A percentile compares a stretch with the other conserved stretches of the same genome.
These are phyloP conservation scores for Megalops atlanticus DNA, from an alignment of 2,113 vertebrate species.

Conservation along the genomic window DNA sequence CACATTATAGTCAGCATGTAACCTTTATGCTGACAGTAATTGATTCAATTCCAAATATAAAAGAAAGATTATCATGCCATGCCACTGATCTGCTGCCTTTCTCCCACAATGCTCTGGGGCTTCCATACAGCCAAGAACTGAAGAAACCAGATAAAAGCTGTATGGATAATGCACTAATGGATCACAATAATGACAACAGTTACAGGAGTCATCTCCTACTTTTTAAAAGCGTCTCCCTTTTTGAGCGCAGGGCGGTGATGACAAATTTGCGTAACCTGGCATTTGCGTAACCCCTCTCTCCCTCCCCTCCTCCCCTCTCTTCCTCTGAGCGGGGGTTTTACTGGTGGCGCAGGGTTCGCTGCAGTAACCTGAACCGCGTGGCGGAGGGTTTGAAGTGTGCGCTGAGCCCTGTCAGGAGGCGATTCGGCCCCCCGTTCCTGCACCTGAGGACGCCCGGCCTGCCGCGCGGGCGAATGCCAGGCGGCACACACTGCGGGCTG, in stretches of 20 bases:
- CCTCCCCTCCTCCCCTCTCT: slow-evolving; percentile 9
- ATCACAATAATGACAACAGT: not conserved
- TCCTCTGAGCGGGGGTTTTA: slow-evolving; percentile 50
- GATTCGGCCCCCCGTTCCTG: slow-evolving; percentile 65
- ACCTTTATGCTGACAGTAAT: no score
- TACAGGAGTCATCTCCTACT: no score
- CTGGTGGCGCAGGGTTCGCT: slow-evolving; percentile 62
- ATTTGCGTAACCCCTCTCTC: slow-evolving; percentile 14
- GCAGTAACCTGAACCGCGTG: slow-evolving; percentile 77
- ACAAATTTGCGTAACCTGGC: slow-evolving; percentile 37
- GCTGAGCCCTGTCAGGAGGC: slow-evolving; percentile 73
- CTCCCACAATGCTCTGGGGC: no score
- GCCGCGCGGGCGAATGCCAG: slow-evolving; percentile 65
- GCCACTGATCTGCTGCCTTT: not conserved
- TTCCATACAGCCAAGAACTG: no score
- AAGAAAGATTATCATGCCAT: not conserved
- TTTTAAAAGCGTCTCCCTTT: slow-evolving; percentile 11
- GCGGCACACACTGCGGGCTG: slow-evolving; percentile 68
- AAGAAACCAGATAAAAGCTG: not conserved
- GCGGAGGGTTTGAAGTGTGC: slow-evolving; percentile 74
- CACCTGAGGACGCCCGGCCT: slow-evolving; percentile 61
- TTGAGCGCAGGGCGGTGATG: slow-evolving; percentile 13
- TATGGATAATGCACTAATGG: no score
- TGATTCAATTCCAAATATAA: not conserved
- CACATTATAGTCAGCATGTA: no score